phyloP scores from a whole-genome alignment of 1,140 invertebrate species.

The Leptopilina boulardi region DNA sequence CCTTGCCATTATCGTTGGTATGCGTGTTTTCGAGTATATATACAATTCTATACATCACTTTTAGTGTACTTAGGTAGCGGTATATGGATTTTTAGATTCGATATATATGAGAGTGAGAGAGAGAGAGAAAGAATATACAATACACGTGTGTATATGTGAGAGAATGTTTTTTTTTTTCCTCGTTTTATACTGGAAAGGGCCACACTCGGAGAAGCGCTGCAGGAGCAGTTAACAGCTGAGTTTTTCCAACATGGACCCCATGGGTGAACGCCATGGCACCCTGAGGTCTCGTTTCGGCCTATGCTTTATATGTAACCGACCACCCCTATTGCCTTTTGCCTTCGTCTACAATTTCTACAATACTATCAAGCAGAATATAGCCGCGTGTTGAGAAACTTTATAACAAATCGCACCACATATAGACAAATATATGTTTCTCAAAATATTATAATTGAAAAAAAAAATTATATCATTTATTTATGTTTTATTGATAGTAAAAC shows the following conservation, averaged over 20 bases:
- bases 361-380: not conserved
- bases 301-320: conserved; percentile 69
- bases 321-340: conserved; percentile 55
- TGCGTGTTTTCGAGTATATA: conserved; percentile 41
- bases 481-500: too few relatives aligned
- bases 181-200: not conserved
- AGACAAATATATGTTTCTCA: not conserved
- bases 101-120: too few relatives aligned
- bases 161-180: conserved; percentile 7
- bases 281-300: conserved; percentile 70
- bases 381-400: conserved; percentile 18
- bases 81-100: not conserved
- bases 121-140: too few relatives aligned
- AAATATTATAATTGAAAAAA: too few relatives aligned
- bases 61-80: not conserved
- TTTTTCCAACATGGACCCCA: conserved; percentile 72
- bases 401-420: conserved; percentile 26
- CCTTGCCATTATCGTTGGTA: conserved; percentile 46
- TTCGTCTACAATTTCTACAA: conserved; percentile 31
- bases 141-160: conserved; percentile 34
- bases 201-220: conserved; percentile 56
- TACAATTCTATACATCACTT: conserved; percentile 34
- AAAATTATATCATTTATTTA: too few relatives aligned
- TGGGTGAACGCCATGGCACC: conserved; percentile 68
- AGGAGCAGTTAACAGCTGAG: conserved; percentile 69